phyloP scores from a whole-genome alignment of 2,797 vertebrate species.

The Falco concolor region DNA sequence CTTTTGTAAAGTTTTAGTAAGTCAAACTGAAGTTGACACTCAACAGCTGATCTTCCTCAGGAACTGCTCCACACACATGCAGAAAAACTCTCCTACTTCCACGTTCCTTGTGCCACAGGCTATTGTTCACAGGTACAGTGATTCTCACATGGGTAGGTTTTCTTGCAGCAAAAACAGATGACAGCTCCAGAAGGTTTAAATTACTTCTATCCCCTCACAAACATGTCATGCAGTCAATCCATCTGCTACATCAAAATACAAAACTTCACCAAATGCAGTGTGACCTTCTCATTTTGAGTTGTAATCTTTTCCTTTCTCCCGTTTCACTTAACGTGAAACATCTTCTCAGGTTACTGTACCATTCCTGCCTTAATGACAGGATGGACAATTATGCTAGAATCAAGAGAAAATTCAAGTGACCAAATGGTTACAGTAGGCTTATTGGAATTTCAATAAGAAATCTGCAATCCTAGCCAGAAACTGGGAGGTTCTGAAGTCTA shows the following conservation, averaged over 20 bases:
- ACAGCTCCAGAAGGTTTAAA: background rate
- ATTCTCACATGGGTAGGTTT: background rate
- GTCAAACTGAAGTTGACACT: background rate
- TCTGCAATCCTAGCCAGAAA: background rate
- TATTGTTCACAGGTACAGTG: accelerated
- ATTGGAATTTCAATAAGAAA: background rate
- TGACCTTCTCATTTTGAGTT: background rate
- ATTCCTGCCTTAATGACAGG: background rate
- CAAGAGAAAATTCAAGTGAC: background rate
- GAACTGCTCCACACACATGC: background rate
- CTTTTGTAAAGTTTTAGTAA: background rate
- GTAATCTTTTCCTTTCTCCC: background rate
- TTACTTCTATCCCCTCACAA: background rate
- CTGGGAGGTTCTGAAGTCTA: background rate
- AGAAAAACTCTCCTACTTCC: background rate
- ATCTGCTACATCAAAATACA: background rate
- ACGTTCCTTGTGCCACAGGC: background rate
- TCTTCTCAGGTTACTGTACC: background rate
- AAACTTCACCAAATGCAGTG: background rate
- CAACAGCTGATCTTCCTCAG: background rate
- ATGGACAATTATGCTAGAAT: background rate
- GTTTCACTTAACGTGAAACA: background rate
- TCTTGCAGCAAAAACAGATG: background rate
- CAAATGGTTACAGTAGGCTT: background rate
- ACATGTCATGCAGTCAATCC: background rate